phyloP scores from a whole-genome alignment of 2,888 invertebrate species.

The Andricus quercusramuli region DNA sequence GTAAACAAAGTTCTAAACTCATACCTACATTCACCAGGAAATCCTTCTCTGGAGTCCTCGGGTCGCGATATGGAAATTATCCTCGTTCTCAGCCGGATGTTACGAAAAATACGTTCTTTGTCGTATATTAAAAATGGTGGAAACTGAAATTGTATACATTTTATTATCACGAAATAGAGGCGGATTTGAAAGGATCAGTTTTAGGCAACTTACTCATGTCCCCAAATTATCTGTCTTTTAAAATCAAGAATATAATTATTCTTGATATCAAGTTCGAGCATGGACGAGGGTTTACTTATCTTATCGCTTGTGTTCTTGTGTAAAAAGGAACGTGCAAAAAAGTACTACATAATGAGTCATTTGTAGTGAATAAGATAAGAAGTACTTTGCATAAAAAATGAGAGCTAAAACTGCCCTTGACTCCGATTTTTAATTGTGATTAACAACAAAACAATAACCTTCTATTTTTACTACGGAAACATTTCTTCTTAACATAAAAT shows the following conservation, averaged over 20 bases:
- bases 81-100: background rate
- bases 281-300: background rate
- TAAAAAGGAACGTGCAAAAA: background rate
- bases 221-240: background rate
- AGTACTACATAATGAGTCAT: background rate
- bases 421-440: background rate
- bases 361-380: background rate
- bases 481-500: no score
- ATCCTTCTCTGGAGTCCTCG: background rate
- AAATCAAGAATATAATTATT: background rate
- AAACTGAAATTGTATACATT: background rate
- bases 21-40: constrained; percentile 3
- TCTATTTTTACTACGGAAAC: no score
- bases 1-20: constrained; percentile 30
- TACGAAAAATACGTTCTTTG: background rate
- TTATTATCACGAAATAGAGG: background rate
- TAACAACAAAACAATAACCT: no score
- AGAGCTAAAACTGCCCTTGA: background rate
- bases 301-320: background rate
- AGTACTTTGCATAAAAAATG: background rate
- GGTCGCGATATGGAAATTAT: constrained; percentile 9
- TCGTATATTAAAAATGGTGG: background rate
- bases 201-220: no score
- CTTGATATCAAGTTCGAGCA: background rate
- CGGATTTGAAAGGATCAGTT: background rate